These are phyloP conservation scores for Synodontis membranacea DNA, from an alignment of 2,113 vertebrate species.

Conservation along the genomic window DNA sequence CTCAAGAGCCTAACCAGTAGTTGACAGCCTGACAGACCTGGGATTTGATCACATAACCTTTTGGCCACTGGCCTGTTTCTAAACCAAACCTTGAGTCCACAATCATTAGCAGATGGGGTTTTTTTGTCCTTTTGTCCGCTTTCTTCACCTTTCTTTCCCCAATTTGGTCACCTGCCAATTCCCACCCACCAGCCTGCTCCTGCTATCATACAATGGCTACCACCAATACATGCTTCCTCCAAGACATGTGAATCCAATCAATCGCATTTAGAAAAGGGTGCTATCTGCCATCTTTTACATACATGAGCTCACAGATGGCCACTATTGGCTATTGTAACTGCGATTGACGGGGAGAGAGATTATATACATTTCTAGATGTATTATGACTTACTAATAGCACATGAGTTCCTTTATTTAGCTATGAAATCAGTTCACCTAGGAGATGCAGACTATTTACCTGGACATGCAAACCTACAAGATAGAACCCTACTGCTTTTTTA, in stretches of 20 bases:
- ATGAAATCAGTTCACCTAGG: background rate
- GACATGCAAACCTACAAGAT: background rate
- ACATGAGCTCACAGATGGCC: background rate
- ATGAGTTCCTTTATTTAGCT: background rate
- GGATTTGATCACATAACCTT: background rate
- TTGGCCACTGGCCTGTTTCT: background rate
- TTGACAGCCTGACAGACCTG: background rate
- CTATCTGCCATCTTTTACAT: background rate
- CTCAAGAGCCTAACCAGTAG: background rate
- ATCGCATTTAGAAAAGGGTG: background rate
- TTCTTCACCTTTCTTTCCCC: background rate
- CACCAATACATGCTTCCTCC: background rate
- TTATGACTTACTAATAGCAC: background rate
- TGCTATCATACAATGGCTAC: background rate
- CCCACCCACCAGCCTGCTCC: background rate
- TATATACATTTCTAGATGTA: background rate
- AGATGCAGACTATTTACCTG: background rate
- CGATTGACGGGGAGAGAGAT: background rate
- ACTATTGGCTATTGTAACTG: background rate
- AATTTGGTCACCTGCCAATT: background rate
- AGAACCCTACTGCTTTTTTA: background rate
- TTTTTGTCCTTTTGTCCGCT: background rate
- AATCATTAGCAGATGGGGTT: background rate
- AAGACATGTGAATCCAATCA: background rate
- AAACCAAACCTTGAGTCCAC: background rate